phyloP scores from a whole-genome alignment of 2,113 vertebrate species.

The Chionis minor region DNA sequence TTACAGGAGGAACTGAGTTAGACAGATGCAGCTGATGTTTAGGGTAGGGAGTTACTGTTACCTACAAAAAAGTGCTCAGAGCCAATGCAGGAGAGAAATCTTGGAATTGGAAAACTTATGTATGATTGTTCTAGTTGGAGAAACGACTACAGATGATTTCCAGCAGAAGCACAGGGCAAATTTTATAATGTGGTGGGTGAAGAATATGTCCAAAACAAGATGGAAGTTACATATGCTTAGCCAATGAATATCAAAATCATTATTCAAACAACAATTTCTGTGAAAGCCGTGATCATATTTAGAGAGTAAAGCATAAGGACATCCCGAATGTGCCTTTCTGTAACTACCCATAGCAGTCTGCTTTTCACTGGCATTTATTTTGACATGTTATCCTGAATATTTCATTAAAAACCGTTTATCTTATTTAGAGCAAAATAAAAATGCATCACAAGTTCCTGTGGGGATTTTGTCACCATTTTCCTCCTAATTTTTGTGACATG shows the following conservation, averaged over 20 bases:
- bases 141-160: neutral
- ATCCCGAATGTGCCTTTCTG: neutral
- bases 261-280: neutral
- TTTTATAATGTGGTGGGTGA: neutral
- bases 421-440: slow-evolving; percentile 1
- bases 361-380: slow-evolving; percentile 10
- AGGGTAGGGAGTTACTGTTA: neutral
- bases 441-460: neutral
- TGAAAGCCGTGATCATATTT: neutral
- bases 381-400: slow-evolving; percentile 10
- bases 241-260: neutral
- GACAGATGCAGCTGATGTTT: neutral
- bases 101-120: neutral
- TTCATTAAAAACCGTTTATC: neutral
- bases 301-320: neutral
- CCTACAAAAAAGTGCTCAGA: neutral
- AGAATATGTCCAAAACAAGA: neutral
- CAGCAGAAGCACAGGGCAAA: neutral
- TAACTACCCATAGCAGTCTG: neutral
- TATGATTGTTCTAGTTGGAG: neutral
- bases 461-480: slow-evolving; percentile 14
- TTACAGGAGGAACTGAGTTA: neutral
- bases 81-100: neutral
- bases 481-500: slow-evolving; percentile 14
- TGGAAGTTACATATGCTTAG: neutral